Evolutionary conservation across 2,113 vertebrate genomes (phyloP), one percentile per base, ranked within the genome.

Genomic region (Cichladusa arquata): DNA sequence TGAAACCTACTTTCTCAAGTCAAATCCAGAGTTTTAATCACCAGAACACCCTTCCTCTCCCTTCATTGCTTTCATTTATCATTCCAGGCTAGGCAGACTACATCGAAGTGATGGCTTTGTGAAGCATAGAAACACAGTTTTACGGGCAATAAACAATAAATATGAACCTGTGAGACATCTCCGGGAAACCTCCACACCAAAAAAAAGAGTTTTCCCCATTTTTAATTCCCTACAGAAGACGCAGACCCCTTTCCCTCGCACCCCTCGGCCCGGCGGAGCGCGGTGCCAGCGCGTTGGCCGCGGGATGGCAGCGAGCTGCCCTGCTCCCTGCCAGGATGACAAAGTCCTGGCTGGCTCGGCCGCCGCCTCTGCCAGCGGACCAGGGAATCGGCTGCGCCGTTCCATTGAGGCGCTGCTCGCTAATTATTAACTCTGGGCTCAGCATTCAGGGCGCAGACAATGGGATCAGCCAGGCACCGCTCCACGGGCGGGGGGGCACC

Each of bases 141-240:
- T 96, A 96, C 82, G 50, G 94, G 92, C 93, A 93, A 96, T 96
- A 97, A 96, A 96, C 94, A 96, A 95, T 93, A 97, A 96, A 97
- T 96, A 94, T 95, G 86, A 96, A 96, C 82, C 92, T 84, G 82
- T 93, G 88, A 92, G 82, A 88, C 64, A 79, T 79, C 82, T 84
- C 69, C 4, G 0, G 72, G 77, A 92, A 94, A 34, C 44, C 42
- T 88, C 69, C 85, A 57, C 58, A 56, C 86, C 82, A 74, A 95
- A 95, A 93, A 13, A 9, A 36, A 36, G 36, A 78, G 25, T 20
- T 70, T 88, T 53, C 8, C 17, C 2, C 40, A 56, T 36, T 29
- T n/a, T 40, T 50, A 4, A 31, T 19, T n/a, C 3, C 11, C 9
- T 13, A 6, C 8, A 19, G 67, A 82, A 72, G 54, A 28, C 4